Conservation (phyloP, 2,888 invertebrate species). For the Cephus pygmeus region DNA sequence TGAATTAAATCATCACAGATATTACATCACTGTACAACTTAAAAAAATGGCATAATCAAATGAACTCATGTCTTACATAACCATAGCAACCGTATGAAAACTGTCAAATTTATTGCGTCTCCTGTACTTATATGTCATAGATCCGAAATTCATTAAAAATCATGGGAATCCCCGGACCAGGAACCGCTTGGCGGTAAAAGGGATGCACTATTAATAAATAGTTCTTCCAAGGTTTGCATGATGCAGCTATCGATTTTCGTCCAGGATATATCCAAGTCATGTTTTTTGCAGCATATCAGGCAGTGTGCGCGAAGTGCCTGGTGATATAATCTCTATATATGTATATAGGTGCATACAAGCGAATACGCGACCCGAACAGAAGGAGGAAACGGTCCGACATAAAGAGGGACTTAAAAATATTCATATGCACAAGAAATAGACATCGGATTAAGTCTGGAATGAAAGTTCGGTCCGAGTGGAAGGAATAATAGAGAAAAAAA, state of each 20-base stretch:
- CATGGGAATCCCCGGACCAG: not conserved
- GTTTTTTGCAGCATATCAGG: slow-evolving; percentile 29
- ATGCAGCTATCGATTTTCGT: slow-evolving; percentile 44
- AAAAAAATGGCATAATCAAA: not conserved
- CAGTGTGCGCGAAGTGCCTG: slow-evolving; percentile 22
- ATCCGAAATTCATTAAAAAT: too few species aligned
- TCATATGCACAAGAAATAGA: not conserved
- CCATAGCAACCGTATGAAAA: not conserved
- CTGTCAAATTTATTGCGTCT: not conserved
- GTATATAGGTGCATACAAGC: not conserved
- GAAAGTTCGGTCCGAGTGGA: not conserved
- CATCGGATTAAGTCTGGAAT: not conserved
- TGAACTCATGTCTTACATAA: not conserved
- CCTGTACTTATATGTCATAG: too few species aligned
- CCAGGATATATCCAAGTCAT: slow-evolving; percentile 20
- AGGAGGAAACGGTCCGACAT: not conserved
- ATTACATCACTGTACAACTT: not conserved
- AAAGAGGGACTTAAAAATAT: not conserved
- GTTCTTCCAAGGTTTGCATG: slow-evolving; percentile 35
- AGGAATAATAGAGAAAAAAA: not conserved
- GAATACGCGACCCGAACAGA: not conserved
- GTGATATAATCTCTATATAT: slow-evolving; percentile 12
- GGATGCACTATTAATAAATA: slow-evolving; percentile 42
- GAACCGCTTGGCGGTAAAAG: not conserved
- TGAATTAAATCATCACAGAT: too few species aligned